Conservation (phyloP, 2,797 vertebrate species). For the Mormyrops attenuatus region DNA sequence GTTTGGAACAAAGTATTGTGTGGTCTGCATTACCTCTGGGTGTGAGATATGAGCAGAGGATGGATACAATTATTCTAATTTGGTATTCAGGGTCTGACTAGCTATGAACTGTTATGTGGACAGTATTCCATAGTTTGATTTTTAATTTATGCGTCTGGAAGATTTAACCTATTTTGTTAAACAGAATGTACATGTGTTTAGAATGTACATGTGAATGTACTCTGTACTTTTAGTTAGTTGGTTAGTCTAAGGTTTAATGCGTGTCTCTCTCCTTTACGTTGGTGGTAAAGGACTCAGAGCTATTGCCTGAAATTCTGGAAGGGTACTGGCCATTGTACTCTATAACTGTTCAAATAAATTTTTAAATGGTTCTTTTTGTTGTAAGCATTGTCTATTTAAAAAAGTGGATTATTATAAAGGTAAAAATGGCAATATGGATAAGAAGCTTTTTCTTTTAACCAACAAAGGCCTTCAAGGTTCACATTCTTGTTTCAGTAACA, state of each 20-base stretch:
- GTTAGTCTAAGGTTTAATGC: not conserved
- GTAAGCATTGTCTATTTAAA: not conserved
- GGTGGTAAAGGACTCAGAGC: not conserved
- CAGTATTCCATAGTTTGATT: not conserved
- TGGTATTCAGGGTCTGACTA: not conserved
- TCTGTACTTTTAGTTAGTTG: not conserved
- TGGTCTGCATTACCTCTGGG: not conserved
- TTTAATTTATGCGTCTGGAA: not conserved
- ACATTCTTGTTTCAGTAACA: not conserved
- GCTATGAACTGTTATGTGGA: not conserved
- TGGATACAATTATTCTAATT: not conserved
- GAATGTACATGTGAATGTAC: too few relatives aligned
- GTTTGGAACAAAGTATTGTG: constrained; percentile 34
- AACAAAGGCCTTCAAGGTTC: not conserved
- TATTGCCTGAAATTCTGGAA: not conserved
- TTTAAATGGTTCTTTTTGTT: not conserved
- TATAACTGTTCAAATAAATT: not conserved
- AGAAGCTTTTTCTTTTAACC: not conserved
- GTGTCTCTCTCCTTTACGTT: not conserved
- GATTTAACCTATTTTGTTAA: not conserved
- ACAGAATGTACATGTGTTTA: not conserved
- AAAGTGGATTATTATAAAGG: not conserved
- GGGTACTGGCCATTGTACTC: not conserved
- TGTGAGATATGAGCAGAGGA: not conserved
- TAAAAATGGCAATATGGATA: not conserved